These are phyloP conservation scores for Dinomys branickii DNA, from an alignment of 2,113 vertebrate species.

Conservation along the genomic window DNA sequence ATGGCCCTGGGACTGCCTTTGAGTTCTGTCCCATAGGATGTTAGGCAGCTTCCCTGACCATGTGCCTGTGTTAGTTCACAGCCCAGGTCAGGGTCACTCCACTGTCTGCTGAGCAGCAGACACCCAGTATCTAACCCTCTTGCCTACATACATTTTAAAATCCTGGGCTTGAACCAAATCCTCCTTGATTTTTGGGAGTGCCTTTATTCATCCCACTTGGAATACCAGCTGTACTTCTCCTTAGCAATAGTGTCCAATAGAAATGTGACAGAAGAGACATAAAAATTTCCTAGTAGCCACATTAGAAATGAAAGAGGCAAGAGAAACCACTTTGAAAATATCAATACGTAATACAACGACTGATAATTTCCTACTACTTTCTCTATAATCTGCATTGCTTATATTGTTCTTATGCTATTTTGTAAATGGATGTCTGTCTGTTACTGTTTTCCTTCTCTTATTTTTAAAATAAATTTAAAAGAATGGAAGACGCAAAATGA, in stretches of 20 bases:
- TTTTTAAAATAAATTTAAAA: no score
- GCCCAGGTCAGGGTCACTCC: neutral
- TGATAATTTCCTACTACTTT: no score
- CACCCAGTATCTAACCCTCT: no score
- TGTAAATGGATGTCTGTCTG: no score
- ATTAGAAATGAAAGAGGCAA: slow-evolving; percentile 14
- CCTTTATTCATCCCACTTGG: neutral
- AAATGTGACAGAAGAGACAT: neutral
- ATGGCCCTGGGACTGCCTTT: neutral
- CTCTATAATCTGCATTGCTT: no score
- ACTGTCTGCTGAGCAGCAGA: neutral
- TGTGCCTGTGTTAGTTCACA: neutral
- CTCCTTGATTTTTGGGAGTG: neutral
- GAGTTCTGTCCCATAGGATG: neutral
- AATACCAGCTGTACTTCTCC: neutral
- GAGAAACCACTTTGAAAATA: no score
- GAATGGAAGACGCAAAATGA: neutral
- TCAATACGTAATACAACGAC: no score
- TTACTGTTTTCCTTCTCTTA: no score
- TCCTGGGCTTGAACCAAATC: neutral
- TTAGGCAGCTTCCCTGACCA: no score
- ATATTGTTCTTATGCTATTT: no score
- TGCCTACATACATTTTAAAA: neutral
- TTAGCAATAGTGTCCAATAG: neutral
- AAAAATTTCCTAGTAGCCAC: neutral